phyloP scores from a whole-genome alignment of 2,797 vertebrate genomes.

The Strix occidentalis region DNA sequence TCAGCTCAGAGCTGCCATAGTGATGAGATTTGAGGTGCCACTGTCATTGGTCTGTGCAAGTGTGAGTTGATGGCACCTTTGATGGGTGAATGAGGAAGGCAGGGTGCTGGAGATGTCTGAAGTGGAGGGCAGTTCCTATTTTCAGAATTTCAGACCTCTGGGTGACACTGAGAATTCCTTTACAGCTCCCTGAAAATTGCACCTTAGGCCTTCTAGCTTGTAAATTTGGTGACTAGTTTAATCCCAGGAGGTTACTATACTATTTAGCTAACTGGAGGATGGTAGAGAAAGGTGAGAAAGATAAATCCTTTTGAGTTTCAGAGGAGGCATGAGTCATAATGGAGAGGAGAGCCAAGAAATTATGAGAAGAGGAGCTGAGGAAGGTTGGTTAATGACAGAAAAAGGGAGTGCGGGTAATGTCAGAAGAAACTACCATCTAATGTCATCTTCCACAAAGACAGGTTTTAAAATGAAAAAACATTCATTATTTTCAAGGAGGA shows the following conservation, averaged over 20 bases:
- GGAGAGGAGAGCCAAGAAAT: not conserved
- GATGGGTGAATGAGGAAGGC: not conserved
- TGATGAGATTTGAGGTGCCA: not conserved
- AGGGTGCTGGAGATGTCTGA: not conserved
- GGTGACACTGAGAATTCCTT: not conserved
- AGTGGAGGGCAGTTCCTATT: not conserved
- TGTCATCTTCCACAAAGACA: not conserved
- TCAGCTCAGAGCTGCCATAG: not conserved
- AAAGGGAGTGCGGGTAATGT: not conserved
- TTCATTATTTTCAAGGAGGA: not conserved
- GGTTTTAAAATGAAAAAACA: not conserved
- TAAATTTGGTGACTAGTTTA: not conserved
- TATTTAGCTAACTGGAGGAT: not conserved
- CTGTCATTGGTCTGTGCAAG: not conserved
- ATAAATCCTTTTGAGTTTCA: not conserved
- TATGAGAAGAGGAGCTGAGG: not conserved
- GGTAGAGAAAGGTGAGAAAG: not conserved
- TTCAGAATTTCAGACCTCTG: not conserved
- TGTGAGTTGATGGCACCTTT: not conserved
- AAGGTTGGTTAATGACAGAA: not conserved
- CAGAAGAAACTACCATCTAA: not conserved
- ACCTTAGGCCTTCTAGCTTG: not conserved
- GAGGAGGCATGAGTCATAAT: not conserved
- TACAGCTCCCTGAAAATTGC: not conserved
- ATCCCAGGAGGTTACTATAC: not conserved